Conservation (phyloP, 2,888 invertebrate species). For the Embidobia sp. region DNA sequence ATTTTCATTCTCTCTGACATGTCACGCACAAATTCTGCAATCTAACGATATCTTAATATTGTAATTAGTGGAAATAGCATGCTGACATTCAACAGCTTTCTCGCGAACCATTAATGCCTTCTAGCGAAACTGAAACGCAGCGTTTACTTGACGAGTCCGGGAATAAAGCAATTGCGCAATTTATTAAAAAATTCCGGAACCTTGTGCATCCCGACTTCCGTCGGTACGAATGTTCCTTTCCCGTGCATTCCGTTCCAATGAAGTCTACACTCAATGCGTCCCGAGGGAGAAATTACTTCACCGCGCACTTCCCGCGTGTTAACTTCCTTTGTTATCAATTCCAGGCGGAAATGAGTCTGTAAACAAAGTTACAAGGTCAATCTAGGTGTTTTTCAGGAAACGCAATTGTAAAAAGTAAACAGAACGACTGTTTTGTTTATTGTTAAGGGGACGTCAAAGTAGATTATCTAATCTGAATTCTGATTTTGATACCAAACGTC, state of each 20-base stretch:
- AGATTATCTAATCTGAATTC: no score
- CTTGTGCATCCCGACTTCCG: constrained; percentile 96
- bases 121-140: constrained; percentile 3
- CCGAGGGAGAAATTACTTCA: constrained; percentile 90
- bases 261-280: constrained; percentile 83
- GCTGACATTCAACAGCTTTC: constrained; percentile 11
- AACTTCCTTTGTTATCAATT: constrained; percentile 87
- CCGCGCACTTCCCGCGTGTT: constrained; percentile 88
- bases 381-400: no score
- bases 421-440: no score
- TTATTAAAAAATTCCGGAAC: constrained; percentile 76
- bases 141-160: constrained; percentile 3
- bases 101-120: constrained; percentile 5
- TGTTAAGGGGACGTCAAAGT: no score
- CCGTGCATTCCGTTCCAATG: constrained; percentile 83
- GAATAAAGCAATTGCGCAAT: constrained; percentile 11
- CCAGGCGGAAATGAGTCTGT: constrained; percentile 91
- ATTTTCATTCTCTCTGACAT: background rate
- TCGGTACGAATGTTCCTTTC: constrained; percentile 92
- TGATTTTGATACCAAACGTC: no score
- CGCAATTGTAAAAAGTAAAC: no score
- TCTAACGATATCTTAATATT: constrained; percentile 25
- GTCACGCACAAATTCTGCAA: constrained; percentile 20
- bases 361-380: background rate
- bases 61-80: background rate